Conservation (phyloP, 1,140 invertebrate species). For the Phymastichus coffea region DNA sequence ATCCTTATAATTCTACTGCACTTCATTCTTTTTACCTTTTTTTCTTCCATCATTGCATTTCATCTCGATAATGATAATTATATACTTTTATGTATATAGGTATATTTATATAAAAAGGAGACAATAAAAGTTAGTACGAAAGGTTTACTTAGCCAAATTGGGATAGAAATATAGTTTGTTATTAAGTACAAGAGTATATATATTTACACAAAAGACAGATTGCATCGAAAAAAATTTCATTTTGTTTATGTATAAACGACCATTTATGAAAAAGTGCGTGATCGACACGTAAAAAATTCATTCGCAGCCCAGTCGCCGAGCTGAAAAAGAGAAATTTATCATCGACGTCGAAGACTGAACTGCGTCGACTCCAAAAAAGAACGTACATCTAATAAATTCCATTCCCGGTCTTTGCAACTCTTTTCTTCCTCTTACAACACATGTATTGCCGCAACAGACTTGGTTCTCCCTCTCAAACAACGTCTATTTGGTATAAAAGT, state of each 20-base stretch:
- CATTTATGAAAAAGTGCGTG: conserved; percentile 16
- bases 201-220: conserved; percentile 26
- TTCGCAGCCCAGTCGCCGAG: not conserved
- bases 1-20: conserved; percentile 1
- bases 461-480: conserved; percentile 7
- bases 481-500: conserved; percentile 30
- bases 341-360: not conserved
- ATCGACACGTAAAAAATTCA: not conserved
- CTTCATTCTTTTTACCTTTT: not conserved
- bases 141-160: conserved; percentile 12
- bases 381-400: not conserved
- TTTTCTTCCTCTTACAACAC: not conserved
- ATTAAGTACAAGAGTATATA: conserved; percentile 26
- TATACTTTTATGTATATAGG: conserved; percentile 12
- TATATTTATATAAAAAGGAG: conserved; percentile 12
- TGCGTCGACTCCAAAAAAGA: not conserved
- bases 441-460: conserved; percentile 6
- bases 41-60: not conserved
- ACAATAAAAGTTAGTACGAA: conserved; percentile 14
- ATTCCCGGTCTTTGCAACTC: not conserved
- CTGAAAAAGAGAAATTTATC: not conserved
- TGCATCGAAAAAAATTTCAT: no score
- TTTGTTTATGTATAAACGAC: conserved; percentile 11
- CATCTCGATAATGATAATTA: not conserved
- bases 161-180: conserved; percentile 14